Evolutionary conservation across 2,888 invertebrate species (phyloP), one percentile per base, ranked within the genome.

Genomic region (Melangyna quadrimaculata): DNA sequence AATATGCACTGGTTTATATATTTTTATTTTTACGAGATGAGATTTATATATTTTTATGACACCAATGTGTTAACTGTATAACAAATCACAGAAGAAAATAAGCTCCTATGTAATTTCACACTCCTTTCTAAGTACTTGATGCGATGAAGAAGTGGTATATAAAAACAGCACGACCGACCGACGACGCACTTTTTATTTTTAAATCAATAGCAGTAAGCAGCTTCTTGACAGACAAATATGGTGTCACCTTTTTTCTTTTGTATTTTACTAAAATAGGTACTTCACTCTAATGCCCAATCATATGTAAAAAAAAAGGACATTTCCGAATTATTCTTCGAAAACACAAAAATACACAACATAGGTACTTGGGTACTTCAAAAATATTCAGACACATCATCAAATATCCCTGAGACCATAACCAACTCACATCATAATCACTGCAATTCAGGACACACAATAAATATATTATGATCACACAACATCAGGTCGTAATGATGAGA

Each of bases 371-470:
- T 79, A 75, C 35, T 65, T 83, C 79, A 71, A 22, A 70, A 75
- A n/a, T 59, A 74, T 67, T 83, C 57, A 74, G 57, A 27, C 35
- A 65, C 53, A 83, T 74, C 74, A 83, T 83, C 65, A 83, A 74
- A 35, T 70, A 74, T 71, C 27, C 35, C 12, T 24, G 2, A 5
- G 19, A 29, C 19, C 48, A 67, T 71, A 29, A 29, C 19, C 48
- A 67, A 75, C 57, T 35, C 32, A 86, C 69, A 72, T 81, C 69
- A 71, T 81, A 81, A 81, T 86, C 86, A 70, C 77, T 57, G 40
- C 77, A 73, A 80, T 86, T n/a, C 77, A 81, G 69, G 57, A 57
- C 69, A 57, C 14, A 14, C 14, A 24, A 48, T 32, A 48, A 48
- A 48, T 48, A 48, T 48, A 32, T 35, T 57, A 51, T 86, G 72